Conservation (phyloP, 1,140 invertebrate genomes). For the Apocrypta bakeri region DNA sequence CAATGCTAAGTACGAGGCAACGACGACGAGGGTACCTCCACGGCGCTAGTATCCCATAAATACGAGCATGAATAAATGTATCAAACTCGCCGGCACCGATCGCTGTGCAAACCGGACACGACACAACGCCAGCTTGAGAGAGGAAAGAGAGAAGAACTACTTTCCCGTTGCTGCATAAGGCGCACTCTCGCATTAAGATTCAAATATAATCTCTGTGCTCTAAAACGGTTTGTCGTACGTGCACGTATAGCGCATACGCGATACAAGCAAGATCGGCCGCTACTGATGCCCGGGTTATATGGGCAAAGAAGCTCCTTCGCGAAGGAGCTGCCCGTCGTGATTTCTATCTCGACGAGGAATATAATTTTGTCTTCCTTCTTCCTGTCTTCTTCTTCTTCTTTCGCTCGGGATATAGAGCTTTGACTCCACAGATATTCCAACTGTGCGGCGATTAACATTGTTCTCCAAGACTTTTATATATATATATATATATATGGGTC, state of each 20-base stretch:
- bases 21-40: conserved; percentile 16
- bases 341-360: conserved; percentile 22
- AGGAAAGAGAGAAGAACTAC: not conserved
- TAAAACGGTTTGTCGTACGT: conserved; percentile 53
- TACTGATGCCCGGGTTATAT: not conserved
- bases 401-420: not conserved
- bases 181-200: conserved; percentile 61
- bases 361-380: conserved; percentile 1
- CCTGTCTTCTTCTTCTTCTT: not conserved
- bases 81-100: conserved; percentile 57
- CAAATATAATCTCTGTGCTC: conserved; percentile 62
- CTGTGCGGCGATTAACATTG: conserved; percentile 2
- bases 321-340: not conserved
- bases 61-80: conserved; percentile 70
- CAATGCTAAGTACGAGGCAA: conserved; percentile 30
- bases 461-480: not conserved
- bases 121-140: conserved; percentile 24
- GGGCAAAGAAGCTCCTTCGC: not conserved
- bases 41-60: conserved; percentile 57
- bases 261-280: not conserved
- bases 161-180: not conserved
- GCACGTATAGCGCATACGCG: conserved; percentile 20
- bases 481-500: too few relatives aligned
- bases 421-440: not conserved
- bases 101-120: conserved; percentile 47